phyloP scores from a whole-genome alignment of 1,140 invertebrate species.

The Archivesica marissinica region DNA sequence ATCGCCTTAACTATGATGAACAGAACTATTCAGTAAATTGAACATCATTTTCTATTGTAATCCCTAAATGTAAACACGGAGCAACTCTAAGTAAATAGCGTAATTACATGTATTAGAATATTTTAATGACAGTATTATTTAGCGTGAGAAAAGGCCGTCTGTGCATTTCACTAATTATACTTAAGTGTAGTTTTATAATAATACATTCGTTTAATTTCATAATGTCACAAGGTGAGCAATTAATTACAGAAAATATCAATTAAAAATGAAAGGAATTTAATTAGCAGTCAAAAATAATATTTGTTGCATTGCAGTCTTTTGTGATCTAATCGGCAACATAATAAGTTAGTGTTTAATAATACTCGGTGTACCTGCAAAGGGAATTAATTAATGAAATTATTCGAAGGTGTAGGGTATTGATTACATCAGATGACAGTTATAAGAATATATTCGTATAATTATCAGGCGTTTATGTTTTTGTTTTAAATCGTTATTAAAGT shows the following conservation, averaged over 20 bases:
- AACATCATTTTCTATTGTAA: conserved; percentile 20
- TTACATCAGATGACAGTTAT: too few relatives aligned
- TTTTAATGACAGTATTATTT: neutral
- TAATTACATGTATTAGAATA: conserved; percentile 2
- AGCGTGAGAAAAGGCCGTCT: conserved; percentile 35
- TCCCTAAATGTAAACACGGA: neutral
- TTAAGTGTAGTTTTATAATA: neutral
- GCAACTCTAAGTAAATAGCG: neutral
- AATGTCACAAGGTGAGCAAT: conserved; percentile 30
- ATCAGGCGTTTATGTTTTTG: too few relatives aligned
- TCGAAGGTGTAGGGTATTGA: too few relatives aligned
- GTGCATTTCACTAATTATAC: neutral
- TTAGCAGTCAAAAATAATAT: neutral
- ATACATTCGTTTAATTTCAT: neutral
- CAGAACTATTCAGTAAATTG: conserved; percentile 22
- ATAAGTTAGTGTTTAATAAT: too few relatives aligned
- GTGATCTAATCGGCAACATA: too few relatives aligned
- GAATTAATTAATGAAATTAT: too few relatives aligned
- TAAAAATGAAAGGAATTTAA: conserved; percentile 13
- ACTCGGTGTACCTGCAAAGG: too few relatives aligned
- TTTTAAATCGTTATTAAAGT: too few relatives aligned
- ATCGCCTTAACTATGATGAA: conserved; percentile 8
- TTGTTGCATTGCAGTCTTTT: too few relatives aligned
- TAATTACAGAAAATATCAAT: neutral
- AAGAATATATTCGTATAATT: too few relatives aligned